A percentile compares a stretch with the other conserved stretches of the same genome.
Evolutionary conservation across 1,140 invertebrate genomes (phyloP).

Genomic region (Drosophila setifemur): DNA sequence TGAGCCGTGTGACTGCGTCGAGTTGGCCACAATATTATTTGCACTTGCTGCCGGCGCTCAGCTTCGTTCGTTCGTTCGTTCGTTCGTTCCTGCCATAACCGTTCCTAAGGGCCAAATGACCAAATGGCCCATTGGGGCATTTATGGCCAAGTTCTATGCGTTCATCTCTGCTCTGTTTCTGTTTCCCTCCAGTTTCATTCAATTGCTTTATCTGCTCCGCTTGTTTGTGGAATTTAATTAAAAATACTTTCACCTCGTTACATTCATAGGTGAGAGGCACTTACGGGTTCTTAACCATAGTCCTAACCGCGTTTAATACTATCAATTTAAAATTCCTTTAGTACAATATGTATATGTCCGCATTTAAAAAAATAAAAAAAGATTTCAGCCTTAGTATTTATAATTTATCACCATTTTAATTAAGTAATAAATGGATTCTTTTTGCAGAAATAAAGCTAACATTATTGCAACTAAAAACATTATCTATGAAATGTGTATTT

Average conservation of each 20-base stretch:
- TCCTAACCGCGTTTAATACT: too few species aligned
- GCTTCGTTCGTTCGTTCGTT: neutral
- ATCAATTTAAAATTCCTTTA: too few species aligned
- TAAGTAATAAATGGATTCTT: too few species aligned
- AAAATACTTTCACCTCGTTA: slow-evolving; percentile 13
- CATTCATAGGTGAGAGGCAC: neutral
- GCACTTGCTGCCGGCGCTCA: slow-evolving; percentile 51
- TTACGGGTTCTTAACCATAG: neutral
- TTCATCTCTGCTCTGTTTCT: neutral
- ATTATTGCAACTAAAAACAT: too few species aligned
- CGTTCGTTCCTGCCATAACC: slow-evolving; percentile 44
- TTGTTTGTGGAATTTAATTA: slow-evolving; percentile 31
- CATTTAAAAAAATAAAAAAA: too few species aligned
- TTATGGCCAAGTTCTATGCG: slow-evolving; percentile 21
- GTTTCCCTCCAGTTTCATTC: slow-evolving; percentile 3
- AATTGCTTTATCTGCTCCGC: slow-evolving; percentile 27
- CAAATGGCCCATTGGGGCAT: slow-evolving; percentile 44
- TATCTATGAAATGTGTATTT: too few species aligned
- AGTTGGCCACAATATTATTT: slow-evolving; percentile 78
- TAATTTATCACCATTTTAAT: too few species aligned
- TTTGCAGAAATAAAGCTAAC: too few species aligned
- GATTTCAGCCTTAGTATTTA: too few species aligned
- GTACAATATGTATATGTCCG: too few species aligned
- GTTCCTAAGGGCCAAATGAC: slow-evolving; percentile 36
- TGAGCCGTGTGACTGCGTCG: slow-evolving; percentile 53